Evolutionary conservation across 92 coral and sea anemone species (phyloP).

Genomic region (Virgularia gustaviana): DNA sequence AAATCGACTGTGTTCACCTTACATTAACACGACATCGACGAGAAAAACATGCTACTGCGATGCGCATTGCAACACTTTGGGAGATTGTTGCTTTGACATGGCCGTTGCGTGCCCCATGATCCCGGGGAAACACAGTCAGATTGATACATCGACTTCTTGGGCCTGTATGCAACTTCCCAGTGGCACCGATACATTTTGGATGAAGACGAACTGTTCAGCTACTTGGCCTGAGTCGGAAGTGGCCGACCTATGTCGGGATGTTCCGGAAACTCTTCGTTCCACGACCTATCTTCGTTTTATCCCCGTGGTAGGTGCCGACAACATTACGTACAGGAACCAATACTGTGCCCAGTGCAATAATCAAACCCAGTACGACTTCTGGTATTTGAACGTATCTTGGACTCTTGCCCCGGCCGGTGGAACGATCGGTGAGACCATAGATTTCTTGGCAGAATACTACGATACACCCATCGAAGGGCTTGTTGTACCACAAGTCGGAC

Average conservation of each 20-base stretch:
- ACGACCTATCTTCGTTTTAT: neutral
- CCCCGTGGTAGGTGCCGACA: constrained; percentile 19
- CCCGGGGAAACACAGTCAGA: neutral
- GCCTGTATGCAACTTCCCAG: neutral
- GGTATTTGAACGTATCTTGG: neutral
- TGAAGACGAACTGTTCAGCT: constrained; percentile 14
- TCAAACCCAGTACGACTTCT: constrained; percentile 2
- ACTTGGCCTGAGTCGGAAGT: constrained; percentile 3
- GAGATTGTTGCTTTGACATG: constrained; percentile 12
- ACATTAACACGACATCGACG: neutral
- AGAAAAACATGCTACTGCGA: constrained; percentile 11
- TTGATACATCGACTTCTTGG: neutral
- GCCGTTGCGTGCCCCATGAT: too few relatives aligned
- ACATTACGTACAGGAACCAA: constrained; percentile 17
- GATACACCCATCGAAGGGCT: neutral
- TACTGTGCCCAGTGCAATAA: constrained; percentile 16
- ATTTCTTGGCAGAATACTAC: neutral
- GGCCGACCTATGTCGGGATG: neutral
- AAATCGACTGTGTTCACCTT: neutral
- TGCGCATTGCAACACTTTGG: neutral
- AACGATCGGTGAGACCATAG: constrained; percentile 3
- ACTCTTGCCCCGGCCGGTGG: neutral
- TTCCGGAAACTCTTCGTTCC: neutral
- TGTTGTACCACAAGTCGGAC: neutral
- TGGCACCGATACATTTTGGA: neutral